Base-by-base conservation (phyloP, 2,113 vertebrate species). In the Larimichthys crocea region DNA sequence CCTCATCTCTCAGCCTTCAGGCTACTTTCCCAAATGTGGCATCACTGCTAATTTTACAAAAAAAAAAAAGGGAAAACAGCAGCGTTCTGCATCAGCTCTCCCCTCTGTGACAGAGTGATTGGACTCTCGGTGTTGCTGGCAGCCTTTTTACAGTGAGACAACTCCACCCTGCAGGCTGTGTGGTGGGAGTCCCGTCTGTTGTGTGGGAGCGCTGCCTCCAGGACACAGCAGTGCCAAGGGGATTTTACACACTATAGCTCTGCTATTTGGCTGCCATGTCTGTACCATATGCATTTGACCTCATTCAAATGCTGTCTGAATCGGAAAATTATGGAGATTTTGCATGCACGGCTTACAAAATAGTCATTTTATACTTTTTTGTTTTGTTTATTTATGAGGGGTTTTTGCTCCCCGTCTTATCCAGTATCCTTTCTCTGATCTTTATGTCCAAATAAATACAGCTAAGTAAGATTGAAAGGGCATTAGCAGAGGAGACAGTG, bases 141-240 rank as follows among this genome's bases (percentile, higher is more conserved):
- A 90, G 85, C 52, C 3, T 40, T 75, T 59, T 72, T 74, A 70
- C 76, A 75, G 84, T 48, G 78, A 88, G 75, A 88, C 88, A 91
- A 88, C 91, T 91, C 91, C 89, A 88, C 92, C 88, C 92, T 90
- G 88, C 92, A 89, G 92, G 91, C 91, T 93, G 92, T 90, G 87
- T 64, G 76, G 71, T 83, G 82, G 83, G 92, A 80, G 90, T 83
- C 91, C 92, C 92, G 88, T 93, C 92, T 93, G 92, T 92, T 84
- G 89, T 83, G 91, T 90, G 88, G 90, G 83, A 92, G 89, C 88
- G 78, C 81, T 87, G 90, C 90, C 90, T 91, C 84, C 87, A 80
- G 90, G 87, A 89, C 82, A 65, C 61, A 66, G n/a, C 76, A 20
- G 65, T 86, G 90, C 90, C 89, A 90, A 86, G 76, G 82, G 87